phyloP scores from a whole-genome alignment of 2,797 vertebrate genomes.

The Chelonia mydas region DNA sequence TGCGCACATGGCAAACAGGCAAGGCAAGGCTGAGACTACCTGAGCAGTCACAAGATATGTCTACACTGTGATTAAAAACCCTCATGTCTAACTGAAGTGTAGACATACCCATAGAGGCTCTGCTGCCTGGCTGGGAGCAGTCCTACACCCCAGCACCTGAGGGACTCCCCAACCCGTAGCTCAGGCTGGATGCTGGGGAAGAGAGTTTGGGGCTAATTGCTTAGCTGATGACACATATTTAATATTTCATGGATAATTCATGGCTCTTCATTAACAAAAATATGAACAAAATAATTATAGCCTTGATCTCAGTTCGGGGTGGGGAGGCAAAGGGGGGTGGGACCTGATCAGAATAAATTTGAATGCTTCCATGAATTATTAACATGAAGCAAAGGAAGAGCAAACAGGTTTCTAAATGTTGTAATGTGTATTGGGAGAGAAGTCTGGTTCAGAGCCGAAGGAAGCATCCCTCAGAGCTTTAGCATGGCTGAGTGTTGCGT shows the following conservation, averaged over 20 bases:
- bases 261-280: neutral
- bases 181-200: neutral
- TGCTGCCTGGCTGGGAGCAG: neutral
- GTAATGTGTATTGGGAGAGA: neutral
- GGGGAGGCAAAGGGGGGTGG: neutral
- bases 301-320: accelerated
- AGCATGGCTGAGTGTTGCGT: neutral
- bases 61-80: neutral
- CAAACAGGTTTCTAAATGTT: neutral
- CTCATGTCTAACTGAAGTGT: neutral
- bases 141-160: neutral
- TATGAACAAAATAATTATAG: neutral
- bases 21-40: too few relatives aligned
- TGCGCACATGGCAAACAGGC: neutral
- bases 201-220: accelerated
- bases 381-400: neutral
- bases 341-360: neutral
- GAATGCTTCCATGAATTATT: accelerated
- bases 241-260: slow-evolving; percentile 14
- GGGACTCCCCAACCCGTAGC: neutral
- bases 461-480: neutral
- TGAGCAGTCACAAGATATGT: neutral
- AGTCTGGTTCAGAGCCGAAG: neutral
- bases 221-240: neutral
- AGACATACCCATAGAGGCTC: neutral